These are phyloP conservation scores for Cydia amplana DNA, from an alignment of 1,140 invertebrate genomes.

Conservation along the genomic window DNA sequence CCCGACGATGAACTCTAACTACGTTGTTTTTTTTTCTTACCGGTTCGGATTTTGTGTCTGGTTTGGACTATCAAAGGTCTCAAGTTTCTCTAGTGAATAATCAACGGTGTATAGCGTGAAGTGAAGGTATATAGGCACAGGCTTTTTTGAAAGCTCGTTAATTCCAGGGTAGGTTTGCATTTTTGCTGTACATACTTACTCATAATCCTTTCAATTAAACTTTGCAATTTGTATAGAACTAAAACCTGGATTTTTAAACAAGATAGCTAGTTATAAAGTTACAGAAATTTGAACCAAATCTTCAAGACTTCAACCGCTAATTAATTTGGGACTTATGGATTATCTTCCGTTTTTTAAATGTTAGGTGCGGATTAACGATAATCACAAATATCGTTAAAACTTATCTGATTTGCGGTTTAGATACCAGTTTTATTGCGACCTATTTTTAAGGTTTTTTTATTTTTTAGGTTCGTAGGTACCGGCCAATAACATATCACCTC, in stretches of 20 bases:
- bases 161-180: not conserved
- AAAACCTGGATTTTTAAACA: not conserved
- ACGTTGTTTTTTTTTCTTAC: conserved; percentile 55
- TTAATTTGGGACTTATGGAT: not conserved
- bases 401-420: not conserved
- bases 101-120: not conserved
- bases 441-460: no score
- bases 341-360: not conserved
- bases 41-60: conserved; percentile 44
- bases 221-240: no score
- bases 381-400: not conserved
- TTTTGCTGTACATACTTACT: not conserved
- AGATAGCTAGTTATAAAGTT: no score
- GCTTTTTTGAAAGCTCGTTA: not conserved
- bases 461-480: no score
- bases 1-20: conserved; percentile 64
- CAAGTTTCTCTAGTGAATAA: conserved; percentile 11
- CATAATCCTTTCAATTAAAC: no score
- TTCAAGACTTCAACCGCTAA: not conserved
- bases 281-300: no score
- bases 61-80: conserved; percentile 15
- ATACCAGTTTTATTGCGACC: conserved; percentile 6
- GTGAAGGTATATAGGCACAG: not conserved
- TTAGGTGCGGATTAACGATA: not conserved
- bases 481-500: no score